A percentile compares a stretch with the other conserved stretches of the same genome.
Conservation (phyloP, 1,140 invertebrate genomes). For the Calycopis cecrops region DNA sequence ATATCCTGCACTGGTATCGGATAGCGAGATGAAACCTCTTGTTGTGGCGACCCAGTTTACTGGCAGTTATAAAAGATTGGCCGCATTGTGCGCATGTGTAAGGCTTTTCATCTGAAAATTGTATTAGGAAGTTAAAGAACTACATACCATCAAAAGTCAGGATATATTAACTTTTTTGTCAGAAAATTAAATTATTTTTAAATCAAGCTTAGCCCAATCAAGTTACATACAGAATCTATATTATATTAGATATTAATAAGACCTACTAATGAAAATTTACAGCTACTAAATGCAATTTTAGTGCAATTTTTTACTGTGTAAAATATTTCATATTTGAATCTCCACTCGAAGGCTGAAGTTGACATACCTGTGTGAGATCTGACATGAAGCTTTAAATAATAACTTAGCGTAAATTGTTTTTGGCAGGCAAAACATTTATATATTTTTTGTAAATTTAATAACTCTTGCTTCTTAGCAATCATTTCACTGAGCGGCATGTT, state of each 20-base stretch:
- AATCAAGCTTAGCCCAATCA: no score
- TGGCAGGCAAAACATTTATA: slow-evolving; percentile 64
- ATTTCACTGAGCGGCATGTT: neutral
- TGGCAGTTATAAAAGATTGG: slow-evolving; percentile 63
- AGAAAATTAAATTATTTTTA: no score
- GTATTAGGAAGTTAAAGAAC: neutral
- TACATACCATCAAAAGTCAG: no score
- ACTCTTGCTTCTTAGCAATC: slow-evolving; percentile 25
- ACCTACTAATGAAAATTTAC: no score
- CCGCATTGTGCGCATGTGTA: slow-evolving; percentile 56
- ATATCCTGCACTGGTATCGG: slow-evolving; percentile 54
- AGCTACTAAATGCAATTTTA: no score
- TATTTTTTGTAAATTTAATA: slow-evolving; percentile 52
- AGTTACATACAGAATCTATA: no score
- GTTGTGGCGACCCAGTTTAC: slow-evolving; percentile 58
- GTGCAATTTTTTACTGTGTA: no score
- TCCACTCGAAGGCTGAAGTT: no score
- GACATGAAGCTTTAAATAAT: slow-evolving; percentile 62
- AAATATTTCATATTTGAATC: no score
- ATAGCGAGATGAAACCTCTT: slow-evolving; percentile 55
- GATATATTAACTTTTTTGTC: no score
- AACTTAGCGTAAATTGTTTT: slow-evolving; percentile 61
- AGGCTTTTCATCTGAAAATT: slow-evolving; percentile 55
- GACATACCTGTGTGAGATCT: slow-evolving; percentile 59
- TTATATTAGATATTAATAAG: no score